Evolutionary conservation across 2,113 vertebrate species (phyloP).

Genomic region (Anolis sagrei): DNA sequence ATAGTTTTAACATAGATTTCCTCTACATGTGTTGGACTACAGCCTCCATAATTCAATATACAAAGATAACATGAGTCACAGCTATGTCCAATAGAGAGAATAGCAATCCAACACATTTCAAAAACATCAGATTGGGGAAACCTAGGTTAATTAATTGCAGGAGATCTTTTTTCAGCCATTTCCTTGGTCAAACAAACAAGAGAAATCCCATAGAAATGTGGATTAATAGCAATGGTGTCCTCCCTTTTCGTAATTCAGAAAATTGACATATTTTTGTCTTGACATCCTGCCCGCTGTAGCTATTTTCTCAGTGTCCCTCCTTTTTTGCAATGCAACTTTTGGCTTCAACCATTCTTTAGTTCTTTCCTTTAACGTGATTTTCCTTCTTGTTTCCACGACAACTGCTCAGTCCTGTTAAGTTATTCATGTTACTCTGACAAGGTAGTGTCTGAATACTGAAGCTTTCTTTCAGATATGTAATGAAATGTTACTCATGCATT

Average conservation of each 20-base stretch:
- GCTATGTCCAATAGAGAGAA: too few relatives aligned
- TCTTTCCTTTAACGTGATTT: neutral
- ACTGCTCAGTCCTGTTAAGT: constrained; percentile 8
- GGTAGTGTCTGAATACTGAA: constrained; percentile 14
- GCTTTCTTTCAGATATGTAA: neutral
- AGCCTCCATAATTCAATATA: too few relatives aligned
- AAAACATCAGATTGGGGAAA: neutral
- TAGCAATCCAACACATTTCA: neutral
- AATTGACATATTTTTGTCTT: neutral
- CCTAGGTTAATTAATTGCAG: neutral
- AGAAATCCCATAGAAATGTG: too few relatives aligned
- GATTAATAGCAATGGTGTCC: neutral
- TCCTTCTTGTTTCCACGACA: constrained; percentile 4
- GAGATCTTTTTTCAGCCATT: constrained; percentile 1
- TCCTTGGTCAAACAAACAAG: neutral
- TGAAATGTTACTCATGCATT: neutral
- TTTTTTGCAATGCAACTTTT: constrained; percentile 4
- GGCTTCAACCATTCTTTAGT: constrained; percentile 8
- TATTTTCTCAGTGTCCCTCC: neutral
- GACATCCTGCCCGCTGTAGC: neutral
- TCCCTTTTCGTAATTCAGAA: neutral
- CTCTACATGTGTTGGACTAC: too few relatives aligned
- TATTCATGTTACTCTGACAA: constrained; percentile 37
- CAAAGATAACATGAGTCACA: too few relatives aligned
- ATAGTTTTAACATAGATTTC: neutral